These are phyloP conservation scores for Delia radicum DNA, from an alignment of 1,140 invertebrate genomes.

Conservation along the genomic window DNA sequence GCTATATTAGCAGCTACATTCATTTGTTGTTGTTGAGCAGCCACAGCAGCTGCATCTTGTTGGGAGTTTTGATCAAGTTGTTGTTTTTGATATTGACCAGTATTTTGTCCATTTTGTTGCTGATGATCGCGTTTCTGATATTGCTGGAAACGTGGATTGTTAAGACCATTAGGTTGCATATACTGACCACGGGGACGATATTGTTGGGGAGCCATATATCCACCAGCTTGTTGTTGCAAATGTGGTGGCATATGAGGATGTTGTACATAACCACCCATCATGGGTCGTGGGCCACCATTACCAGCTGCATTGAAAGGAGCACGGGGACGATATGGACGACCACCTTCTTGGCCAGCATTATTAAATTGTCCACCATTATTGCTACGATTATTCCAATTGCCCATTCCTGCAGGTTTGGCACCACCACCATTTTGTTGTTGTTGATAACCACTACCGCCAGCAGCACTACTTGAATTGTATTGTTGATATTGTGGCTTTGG, in stretches of 20 bases:
- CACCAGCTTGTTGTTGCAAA: constrained; percentile 41
- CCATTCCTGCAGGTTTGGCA: constrained; percentile 17
- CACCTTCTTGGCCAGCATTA: constrained; percentile 33
- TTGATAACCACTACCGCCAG: constrained; percentile 39
- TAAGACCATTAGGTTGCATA: constrained; percentile 42
- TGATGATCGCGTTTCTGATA: constrained; percentile 50
- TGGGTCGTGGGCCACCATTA: constrained; percentile 32
- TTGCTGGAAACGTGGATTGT: constrained; percentile 50
- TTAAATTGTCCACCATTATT: constrained; percentile 27
- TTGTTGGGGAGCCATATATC: constrained; percentile 37
- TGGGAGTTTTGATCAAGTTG: not conserved
- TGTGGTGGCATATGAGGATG: constrained; percentile 36
- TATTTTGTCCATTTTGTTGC: constrained; percentile 5
- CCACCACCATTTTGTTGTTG: constrained; percentile 32
- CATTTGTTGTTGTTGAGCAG: constrained; percentile 34
- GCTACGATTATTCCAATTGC: constrained; percentile 34
- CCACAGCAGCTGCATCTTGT: constrained; percentile 16
- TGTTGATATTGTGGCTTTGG: constrained; percentile 30
- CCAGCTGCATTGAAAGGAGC: constrained; percentile 46
- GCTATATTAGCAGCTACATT: constrained; percentile 51
- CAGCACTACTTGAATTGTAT: constrained; percentile 37
- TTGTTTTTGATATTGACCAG: constrained; percentile 7
- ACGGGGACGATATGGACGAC: constrained; percentile 41
- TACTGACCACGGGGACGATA: constrained; percentile 47
- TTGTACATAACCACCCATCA: constrained; percentile 21